Evolutionary conservation across 1,140 invertebrate species (phyloP), one percentile per base, ranked within the genome.

Genomic region (Mesaphorura yosii): DNA sequence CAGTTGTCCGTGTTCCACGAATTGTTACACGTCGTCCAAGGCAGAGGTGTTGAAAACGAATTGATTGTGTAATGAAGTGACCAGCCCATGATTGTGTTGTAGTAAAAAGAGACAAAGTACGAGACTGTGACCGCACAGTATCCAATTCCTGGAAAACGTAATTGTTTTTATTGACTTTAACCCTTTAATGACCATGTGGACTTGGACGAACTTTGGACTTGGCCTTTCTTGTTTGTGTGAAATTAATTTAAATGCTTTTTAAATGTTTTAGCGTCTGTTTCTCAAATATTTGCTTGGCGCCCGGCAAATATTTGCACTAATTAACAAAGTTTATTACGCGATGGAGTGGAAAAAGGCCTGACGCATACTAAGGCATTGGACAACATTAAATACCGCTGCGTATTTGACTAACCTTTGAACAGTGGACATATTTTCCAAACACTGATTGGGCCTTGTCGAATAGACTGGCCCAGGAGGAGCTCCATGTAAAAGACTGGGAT

Each of bases 401-500:
- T n/a, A n/a, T n/a, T n/a, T n/a, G n/a, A n/a, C n/a, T 66, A 75
- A 90, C 90, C 92, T 84, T 93, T 94, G 62, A 96, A 85, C 31
- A 95, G 70, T 0, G 88, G 88, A 68, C 86, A 90, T 57, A 91
- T 85, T 62, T 82, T 80, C 74, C 83, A 86, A 67, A 89, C 79
- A 12, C 84, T 82, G 19, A 76, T 64, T 60, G 85, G 87, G 58
- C 87, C 86, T 51, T 80, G 81, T 59, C 82, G 79, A 42, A 81
- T 79, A 68, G 86, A 89, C 64, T 90, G 89, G 23, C 88, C 89
- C 49, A 93, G 72, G 2, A 84, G 80, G 1, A 88, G 77, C 69
- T 93, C 89, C 77, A 92, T 76, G 66, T 88, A 90, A 67, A 91
- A 92, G 7, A 93, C 68, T 0, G 88, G 89, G 19, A 93, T 78